Base-by-base conservation (phyloP, 1,140 invertebrate genomes). In the Drosophila orosa region DNA sequence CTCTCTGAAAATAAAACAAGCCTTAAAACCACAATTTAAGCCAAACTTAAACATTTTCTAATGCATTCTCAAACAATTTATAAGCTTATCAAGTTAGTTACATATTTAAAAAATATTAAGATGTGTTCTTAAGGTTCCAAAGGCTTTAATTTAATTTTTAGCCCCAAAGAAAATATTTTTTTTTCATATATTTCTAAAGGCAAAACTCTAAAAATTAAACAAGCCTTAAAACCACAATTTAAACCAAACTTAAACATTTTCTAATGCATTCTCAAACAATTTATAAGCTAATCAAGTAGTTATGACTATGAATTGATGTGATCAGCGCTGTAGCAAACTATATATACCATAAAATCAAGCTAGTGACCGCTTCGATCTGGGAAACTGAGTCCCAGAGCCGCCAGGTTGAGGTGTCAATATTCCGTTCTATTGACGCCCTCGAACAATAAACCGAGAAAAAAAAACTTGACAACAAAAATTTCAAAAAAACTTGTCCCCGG, bases 351-450 rank as follows among this genome's bases (percentile, higher is more conserved):
- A 15, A 42, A 39, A 42, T 42, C 35, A 15, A 12, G n/a, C 24
- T n/a, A 15, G 22, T 25, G 29, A 22, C n/a, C 47, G 25, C 31
- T 17, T 6, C n/a, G 8, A 50, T 35, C 27, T 44, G 50, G 68
- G 24, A 71, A 22, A 48, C 25, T 39, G 12, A 31, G 17, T 4
- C n/a, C 67, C 25, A 22, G 10, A 22, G 8, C 8, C 3, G 3
- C 0, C 17, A 9, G 1, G n/a, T 5, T 56, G 57, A 83, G 80
- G 80, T 83, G 80, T 84, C 80, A 84, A 84, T 74, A 78, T 76
- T 56, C 76, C 39, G 66, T 79, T 71, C 63, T 62, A 75, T 83
- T 82, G 80, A 82, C 80, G 81, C 80, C 71, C 74, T 48, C 24
- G 17, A 73, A 79, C 79, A 86, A 82, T 61, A 40, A 61, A 40